Evolutionary conservation across 2,797 vertebrate species (phyloP).

Genomic region (Gadopsis marmoratus): DNA sequence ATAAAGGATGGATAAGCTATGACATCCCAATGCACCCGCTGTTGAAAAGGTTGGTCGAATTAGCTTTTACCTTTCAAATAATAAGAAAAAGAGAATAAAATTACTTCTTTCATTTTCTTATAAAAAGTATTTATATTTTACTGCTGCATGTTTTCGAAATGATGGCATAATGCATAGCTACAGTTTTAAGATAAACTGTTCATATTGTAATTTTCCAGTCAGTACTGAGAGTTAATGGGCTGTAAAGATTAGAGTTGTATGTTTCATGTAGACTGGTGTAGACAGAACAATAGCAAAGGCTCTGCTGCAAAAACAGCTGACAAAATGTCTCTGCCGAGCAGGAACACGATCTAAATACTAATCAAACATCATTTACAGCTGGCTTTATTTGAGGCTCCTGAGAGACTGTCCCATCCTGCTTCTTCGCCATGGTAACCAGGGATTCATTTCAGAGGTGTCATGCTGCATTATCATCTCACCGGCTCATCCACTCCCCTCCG

Average conservation of each 20-base stretch:
- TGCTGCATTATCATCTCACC: conserved; percentile 98
- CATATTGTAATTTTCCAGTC: neutral
- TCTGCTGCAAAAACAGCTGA: conserved; percentile 62
- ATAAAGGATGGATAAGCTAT: conserved; percentile 40
- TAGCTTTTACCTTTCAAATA: neutral
- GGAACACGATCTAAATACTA: conserved; percentile 99
- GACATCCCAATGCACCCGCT: conserved; percentile 6
- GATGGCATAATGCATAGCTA: no score
- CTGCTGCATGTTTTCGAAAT: neutral
- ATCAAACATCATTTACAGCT: conserved; percentile 99
- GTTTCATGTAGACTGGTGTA: conserved; percentile 8
- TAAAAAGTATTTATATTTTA: neutral
- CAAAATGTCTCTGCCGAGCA: conserved; percentile 86
- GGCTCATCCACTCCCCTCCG: conserved; percentile 91
- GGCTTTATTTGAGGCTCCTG: conserved; percentile 95
- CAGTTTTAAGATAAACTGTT: neutral
- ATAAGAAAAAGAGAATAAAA: neutral
- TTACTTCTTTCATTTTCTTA: neutral
- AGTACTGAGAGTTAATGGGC: neutral
- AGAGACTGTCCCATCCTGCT: conserved; percentile 93
- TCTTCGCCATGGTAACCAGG: conserved; percentile 98
- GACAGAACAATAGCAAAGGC: conserved; percentile 42
- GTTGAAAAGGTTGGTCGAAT: conserved; percentile 7
- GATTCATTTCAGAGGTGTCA: conserved; percentile 99
- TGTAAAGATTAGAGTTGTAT: conserved; percentile 13